Percentiles rank a stretch among this genome's conserved stretches.
Evolutionary conservation across 1,140 invertebrate genomes (phyloP).

Genomic region (Diploscapter pachys): DNA sequence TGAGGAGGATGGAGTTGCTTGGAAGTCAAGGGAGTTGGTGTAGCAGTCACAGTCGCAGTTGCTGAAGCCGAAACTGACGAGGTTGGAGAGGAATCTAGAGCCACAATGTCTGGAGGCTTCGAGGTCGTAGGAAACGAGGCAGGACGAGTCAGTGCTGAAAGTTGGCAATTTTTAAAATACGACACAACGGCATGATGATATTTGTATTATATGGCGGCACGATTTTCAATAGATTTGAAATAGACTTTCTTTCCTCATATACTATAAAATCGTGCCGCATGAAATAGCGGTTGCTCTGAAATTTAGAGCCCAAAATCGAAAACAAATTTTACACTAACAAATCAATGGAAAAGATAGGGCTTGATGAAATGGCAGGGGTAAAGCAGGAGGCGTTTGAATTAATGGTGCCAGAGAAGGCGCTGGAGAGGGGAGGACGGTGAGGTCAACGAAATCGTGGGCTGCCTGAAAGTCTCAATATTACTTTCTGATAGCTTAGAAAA

Average conservation of each 20-base stretch:
- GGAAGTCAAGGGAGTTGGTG: background rate
- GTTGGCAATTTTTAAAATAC: no score
- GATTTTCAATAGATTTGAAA: no score
- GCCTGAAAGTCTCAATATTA: background rate
- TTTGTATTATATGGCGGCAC: no score
- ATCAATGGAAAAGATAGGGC: background rate
- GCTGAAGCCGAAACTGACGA: conserved; percentile 7
- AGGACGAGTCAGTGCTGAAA: no score
- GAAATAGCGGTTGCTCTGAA: background rate
- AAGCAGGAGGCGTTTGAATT: conserved; percentile 1
- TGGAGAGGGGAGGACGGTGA: conserved; percentile 15
- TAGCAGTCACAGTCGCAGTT: conserved; percentile 2
- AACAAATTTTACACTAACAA: conserved; percentile 2
- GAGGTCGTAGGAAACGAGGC: background rate
- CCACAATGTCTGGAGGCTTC: background rate
- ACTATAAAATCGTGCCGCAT: no score
- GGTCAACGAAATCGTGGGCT: conserved; percentile 30
- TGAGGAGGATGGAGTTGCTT: conserved; percentile 16
- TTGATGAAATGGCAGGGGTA: background rate
- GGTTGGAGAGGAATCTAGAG: conserved; percentile 1
- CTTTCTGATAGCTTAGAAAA: background rate
- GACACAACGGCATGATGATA: no score
- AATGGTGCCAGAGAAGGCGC: conserved; percentile 15
- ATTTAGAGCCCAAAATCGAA: conserved; percentile 2
- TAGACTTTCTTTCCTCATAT: no score